Evolutionary conservation across 2,888 invertebrate species (phyloP), one percentile per base, ranked within the genome.

Genomic region (Hirtodrosophila duncani): DNA sequence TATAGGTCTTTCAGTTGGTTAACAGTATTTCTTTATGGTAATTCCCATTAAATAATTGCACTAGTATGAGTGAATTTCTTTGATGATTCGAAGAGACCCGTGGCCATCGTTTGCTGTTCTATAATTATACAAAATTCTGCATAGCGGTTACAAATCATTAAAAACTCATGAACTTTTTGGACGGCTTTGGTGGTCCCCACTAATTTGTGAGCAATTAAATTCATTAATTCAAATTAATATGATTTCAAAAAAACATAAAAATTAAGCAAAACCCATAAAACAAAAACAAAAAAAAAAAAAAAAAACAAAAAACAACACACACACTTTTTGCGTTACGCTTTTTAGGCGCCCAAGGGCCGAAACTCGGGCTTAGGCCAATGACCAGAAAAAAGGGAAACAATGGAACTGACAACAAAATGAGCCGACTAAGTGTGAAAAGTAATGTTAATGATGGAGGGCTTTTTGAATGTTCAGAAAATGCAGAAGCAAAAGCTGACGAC

Each of bases 191-290:
- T 52, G 58, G 61, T 46, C 48, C 31, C 52, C 51, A 67, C 79
- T 75, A 75, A 75, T 75, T 75, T 69, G 59, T 50, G n/a, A 20
- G 65, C 75, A 81, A 81, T 75, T 75, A 81, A 74, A 69, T 59
- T 81, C 78, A 75, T 75, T 75, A 75, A 75, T 75, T 78, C 63
- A 69, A 78, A 81, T 69, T 78, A 81, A 81, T 64, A 78, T 78
- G 69, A 75, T 78, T 67, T 51, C 52, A 74, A 70, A n/a, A n/a
- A 64, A 61, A 60, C 70, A 64, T 74, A 44, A 52, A 56, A 57
- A 7, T 33, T 46, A 27, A 43, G 11, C 37, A 33, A 46, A 39
- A 24, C 34, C 48, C 41, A 41, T 33, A 33, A 46, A 39, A 24
- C 34, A 51, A 36, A 41, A 37, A 39, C 23, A 24, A 17, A 26